A percentile compares a stretch with the other conserved stretches of the same genome.
Evolutionary conservation across 2,888 invertebrate genomes (phyloP).

Genomic region (Alentia gelatinosa): DNA sequence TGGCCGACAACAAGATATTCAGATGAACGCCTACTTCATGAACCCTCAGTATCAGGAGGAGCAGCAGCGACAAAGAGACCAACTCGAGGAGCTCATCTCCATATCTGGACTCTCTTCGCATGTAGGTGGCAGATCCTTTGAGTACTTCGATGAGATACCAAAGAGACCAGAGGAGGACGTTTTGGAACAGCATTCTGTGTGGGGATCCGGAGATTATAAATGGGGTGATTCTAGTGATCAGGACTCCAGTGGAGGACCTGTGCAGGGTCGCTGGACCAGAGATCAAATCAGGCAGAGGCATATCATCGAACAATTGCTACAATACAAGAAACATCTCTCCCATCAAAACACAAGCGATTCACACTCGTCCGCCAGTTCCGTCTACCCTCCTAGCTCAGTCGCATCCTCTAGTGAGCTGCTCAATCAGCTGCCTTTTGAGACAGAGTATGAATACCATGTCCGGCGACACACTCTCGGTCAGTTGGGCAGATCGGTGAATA

Average conservation of each 20-base stretch:
- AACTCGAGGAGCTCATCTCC: no score
- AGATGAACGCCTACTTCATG: constrained; percentile 33
- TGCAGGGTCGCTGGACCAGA: not conserved
- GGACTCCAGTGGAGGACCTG: not conserved
- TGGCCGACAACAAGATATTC: constrained; percentile 19
- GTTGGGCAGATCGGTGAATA: not conserved
- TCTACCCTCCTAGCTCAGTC: not conserved
- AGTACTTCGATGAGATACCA: no score
- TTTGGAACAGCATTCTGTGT: no score
- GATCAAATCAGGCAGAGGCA: not conserved
- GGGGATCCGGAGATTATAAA: no score
- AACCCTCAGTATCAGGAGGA: not conserved
- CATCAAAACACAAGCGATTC: not conserved
- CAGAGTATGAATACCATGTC: constrained; percentile 46
- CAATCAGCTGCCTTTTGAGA: constrained; percentile 34
- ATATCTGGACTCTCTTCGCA: no score
- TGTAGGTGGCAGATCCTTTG: no score
- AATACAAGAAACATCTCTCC: constrained; percentile 24
- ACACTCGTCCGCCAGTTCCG: not conserved
- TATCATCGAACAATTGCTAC: constrained; percentile 35
- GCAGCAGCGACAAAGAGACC: no score
- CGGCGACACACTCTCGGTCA: not conserved
- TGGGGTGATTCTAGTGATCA: no score
- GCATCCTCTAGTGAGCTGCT: not conserved
- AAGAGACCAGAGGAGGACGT: no score